These are phyloP conservation scores for Caradrina clavipalpis DNA, from an alignment of 2,888 invertebrate species.

Conservation along the genomic window DNA sequence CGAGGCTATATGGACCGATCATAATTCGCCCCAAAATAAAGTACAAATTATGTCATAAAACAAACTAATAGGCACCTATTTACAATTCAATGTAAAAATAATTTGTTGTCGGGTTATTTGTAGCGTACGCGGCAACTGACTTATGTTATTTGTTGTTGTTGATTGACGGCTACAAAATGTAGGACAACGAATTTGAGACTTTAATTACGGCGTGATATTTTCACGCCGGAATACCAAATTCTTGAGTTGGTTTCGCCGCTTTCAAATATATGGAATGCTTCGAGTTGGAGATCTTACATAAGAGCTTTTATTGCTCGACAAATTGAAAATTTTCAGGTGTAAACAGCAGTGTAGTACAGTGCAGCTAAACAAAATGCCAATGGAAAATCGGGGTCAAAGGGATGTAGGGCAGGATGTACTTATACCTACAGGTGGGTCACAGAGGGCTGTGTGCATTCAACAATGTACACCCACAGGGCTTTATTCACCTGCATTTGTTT, in stretches of 20 bases:
- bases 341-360: conserved; percentile 19
- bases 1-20: conserved; percentile 78
- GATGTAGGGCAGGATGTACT: conserved; percentile 71
- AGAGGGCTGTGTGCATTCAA: conserved; percentile 81
- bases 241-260: conserved; percentile 35
- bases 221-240: conserved; percentile 41
- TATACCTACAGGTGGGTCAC: conserved; percentile 70
- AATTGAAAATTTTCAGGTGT: conserved; percentile 14
- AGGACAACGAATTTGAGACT: conserved; percentile 40
- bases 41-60: conserved; percentile 75
- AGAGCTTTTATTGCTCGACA: conserved; percentile 22
- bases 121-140: conserved; percentile 22
- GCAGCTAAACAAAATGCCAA: conserved; percentile 24
- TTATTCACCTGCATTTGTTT: conserved; percentile 68
- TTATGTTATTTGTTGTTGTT: conserved; percentile 43
- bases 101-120: conserved; percentile 35
- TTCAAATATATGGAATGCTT: conserved; percentile 36
- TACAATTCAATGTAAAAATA: conserved; percentile 30
- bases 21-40: conserved; percentile 80
- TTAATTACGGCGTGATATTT: conserved; percentile 44
- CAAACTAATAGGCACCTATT: conserved; percentile 56
- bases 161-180: conserved; percentile 52
- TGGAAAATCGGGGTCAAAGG: conserved; percentile 78
- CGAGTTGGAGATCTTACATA: conserved; percentile 7
- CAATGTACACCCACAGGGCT: conserved; percentile 71